These are phyloP conservation scores for Drosophila quadrilineata DNA, from an alignment of 1,140 invertebrate genomes.

Conservation along the genomic window DNA sequence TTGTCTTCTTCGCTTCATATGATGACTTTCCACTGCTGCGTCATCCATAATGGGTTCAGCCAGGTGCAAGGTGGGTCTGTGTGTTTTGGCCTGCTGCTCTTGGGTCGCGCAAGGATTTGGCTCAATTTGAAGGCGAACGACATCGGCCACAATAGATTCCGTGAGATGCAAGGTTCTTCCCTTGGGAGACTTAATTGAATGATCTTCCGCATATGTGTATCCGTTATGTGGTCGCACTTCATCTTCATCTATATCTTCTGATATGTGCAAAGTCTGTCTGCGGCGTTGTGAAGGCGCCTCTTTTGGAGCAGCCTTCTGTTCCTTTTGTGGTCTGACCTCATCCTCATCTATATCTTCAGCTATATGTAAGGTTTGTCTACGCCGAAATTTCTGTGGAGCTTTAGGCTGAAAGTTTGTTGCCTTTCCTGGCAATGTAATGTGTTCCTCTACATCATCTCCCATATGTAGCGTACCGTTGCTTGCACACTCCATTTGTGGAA, in stretches of 20 bases:
- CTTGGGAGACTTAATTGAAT: neutral
- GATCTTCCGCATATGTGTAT: no score
- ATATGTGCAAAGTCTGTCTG: neutral
- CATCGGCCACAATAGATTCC: neutral
- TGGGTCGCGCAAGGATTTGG: no score
- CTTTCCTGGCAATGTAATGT: no score
- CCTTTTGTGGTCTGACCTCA: neutral
- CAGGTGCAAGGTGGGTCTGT: slow-evolving; percentile 16
- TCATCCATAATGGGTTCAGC: slow-evolving; percentile 16
- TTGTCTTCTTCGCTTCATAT: neutral
- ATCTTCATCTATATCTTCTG: slow-evolving; percentile 19
- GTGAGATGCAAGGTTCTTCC: neutral
- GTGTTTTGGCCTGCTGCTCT: neutral
- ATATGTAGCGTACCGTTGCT: no score
- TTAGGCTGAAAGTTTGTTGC: no score
- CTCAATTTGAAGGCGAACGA: neutral
- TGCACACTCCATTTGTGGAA: no score
- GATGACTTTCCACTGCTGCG: neutral
- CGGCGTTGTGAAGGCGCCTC: neutral
- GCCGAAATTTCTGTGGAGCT: no score
- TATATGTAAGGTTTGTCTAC: neutral
- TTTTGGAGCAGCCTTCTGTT: neutral
- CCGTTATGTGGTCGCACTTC: no score
- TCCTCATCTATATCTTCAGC: slow-evolving; percentile 14
- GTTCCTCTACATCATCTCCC: no score